Percentiles rank a stretch among this genome's conserved stretches.
These are phyloP conservation scores for Caenorhabditis angaria DNA, from an alignment of 2,888 invertebrate genomes.

Conservation along the genomic window DNA sequence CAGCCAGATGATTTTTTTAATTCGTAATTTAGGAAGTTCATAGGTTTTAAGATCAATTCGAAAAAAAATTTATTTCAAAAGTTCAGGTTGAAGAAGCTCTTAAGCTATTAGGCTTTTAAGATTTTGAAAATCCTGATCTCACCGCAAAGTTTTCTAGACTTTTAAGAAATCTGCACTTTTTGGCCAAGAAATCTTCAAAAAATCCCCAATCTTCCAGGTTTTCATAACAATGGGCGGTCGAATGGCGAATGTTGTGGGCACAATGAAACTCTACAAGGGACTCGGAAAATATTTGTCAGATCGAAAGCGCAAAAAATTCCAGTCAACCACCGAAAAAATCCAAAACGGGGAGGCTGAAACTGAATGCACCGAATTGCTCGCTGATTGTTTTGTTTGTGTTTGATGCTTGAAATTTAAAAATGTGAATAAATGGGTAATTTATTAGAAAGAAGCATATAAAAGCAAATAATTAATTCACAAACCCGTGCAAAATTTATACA, in stretches of 20 bases:
- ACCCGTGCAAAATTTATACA: background rate
- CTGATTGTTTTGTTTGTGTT: conserved; percentile 42
- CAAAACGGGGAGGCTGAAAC: conserved; percentile 59
- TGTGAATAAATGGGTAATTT: background rate
- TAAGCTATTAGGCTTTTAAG: too few species aligned
- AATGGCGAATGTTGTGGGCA: conserved; percentile 58
- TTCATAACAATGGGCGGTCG: conserved; percentile 58
- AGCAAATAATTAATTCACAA: background rate
- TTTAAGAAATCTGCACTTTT: too few species aligned
- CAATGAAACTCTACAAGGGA: conserved; percentile 60
- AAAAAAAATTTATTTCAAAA: too few species aligned
- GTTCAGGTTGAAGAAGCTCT: too few species aligned
- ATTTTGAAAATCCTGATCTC: too few species aligned
- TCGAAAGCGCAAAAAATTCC: conserved; percentile 57
- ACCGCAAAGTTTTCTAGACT: too few species aligned
- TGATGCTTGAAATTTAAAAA: too few species aligned
- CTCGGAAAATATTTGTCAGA: conserved; percentile 56
- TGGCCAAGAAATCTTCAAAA: too few species aligned
- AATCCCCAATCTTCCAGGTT: conserved; percentile 20
- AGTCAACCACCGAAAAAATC: conserved; percentile 53
- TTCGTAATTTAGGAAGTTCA: too few species aligned
- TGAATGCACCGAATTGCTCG: conserved; percentile 54
- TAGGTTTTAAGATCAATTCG: too few species aligned
- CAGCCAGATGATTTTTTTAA: too few species aligned
- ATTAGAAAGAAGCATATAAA: background rate